Conservation (phyloP, 1,140 invertebrate genomes). For the Oscheius sp. region DNA sequence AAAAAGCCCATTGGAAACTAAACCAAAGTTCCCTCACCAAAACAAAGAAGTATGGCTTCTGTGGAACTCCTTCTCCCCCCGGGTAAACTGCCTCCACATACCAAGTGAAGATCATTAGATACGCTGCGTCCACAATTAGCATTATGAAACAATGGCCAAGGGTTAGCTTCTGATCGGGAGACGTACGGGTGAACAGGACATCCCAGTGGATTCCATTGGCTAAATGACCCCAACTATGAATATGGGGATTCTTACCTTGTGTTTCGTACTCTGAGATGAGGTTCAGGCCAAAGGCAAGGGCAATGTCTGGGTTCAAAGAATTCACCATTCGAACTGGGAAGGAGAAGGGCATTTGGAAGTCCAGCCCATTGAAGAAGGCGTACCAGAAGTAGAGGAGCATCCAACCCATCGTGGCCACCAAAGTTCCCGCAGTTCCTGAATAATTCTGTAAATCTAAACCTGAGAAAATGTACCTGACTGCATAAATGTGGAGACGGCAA, state of each 20-base stretch:
- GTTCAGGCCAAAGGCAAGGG: conserved; percentile 43
- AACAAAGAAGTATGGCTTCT: conserved; percentile 50
- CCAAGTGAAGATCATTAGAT: conserved; percentile 72
- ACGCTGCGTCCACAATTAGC: conserved; percentile 69
- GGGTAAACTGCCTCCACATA: conserved; percentile 68
- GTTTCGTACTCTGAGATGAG: conserved; percentile 49
- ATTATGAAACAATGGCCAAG: conserved; percentile 63
- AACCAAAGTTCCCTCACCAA: conserved; percentile 13
- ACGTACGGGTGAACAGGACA: conserved; percentile 29
- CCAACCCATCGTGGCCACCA: conserved; percentile 47
- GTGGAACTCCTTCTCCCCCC: conserved; percentile 55
- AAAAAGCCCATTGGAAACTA: not conserved
- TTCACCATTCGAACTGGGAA: conserved; percentile 37
- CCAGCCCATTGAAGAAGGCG: conserved; percentile 43
- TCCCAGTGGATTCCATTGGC: conserved; percentile 47
- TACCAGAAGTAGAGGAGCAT: conserved; percentile 55
- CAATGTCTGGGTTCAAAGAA: conserved; percentile 52
- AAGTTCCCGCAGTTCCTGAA: conserved; percentile 64
- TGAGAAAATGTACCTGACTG: conserved; percentile 50
- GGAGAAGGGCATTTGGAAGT: conserved; percentile 42
- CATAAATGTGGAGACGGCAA: conserved; percentile 72
- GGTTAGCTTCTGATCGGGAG: conserved; percentile 48
- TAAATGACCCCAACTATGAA: not conserved
- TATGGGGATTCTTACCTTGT: conserved; percentile 19
- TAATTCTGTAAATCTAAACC: not conserved